Conservation (phyloP, 2,888 invertebrate genomes). For the Acanthopleura granulata region DNA sequence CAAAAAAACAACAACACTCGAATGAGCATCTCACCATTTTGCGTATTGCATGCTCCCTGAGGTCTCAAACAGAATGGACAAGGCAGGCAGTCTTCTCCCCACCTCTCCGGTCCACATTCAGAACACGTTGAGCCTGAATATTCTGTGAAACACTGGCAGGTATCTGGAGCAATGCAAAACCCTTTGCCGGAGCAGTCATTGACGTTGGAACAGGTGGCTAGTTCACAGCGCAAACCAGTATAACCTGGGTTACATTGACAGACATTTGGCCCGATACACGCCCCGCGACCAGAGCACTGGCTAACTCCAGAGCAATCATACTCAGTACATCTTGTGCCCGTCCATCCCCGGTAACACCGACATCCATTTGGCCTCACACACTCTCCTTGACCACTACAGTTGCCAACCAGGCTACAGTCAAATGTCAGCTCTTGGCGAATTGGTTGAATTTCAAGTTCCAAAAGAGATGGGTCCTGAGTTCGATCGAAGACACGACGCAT, state of each 20-base stretch:
- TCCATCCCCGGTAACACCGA: constrained; percentile 34
- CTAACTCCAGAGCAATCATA: constrained; percentile 33
- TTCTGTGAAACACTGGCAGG: constrained; percentile 24
- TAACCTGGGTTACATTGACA: constrained; percentile 39
- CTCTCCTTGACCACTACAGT: constrained; percentile 34
- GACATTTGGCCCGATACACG: constrained; percentile 38
- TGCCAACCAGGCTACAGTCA: constrained; percentile 32
- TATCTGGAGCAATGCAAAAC: constrained; percentile 23
- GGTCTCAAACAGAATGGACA: constrained; percentile 25
- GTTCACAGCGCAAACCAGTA: constrained; percentile 31
- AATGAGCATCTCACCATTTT: constrained; percentile 21
- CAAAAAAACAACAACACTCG: no score
- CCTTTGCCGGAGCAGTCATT: constrained; percentile 28
- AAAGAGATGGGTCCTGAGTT: constrained; percentile 21
- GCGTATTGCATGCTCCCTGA: constrained; percentile 23
- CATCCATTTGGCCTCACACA: constrained; percentile 36
- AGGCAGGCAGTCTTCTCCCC: constrained; percentile 25
- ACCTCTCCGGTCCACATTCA: constrained; percentile 16
- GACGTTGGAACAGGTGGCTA: constrained; percentile 30
- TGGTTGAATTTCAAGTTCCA: constrained; percentile 27
- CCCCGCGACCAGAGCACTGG: constrained; percentile 37
- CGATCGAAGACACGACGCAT: constrained; percentile 27
- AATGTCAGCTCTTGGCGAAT: constrained; percentile 25
- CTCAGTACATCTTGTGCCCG: constrained; percentile 29
- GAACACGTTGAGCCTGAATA: constrained; percentile 24